Base-by-base conservation (phyloP, 2,113 vertebrate species). In the Siniperca chuatsi region DNA sequence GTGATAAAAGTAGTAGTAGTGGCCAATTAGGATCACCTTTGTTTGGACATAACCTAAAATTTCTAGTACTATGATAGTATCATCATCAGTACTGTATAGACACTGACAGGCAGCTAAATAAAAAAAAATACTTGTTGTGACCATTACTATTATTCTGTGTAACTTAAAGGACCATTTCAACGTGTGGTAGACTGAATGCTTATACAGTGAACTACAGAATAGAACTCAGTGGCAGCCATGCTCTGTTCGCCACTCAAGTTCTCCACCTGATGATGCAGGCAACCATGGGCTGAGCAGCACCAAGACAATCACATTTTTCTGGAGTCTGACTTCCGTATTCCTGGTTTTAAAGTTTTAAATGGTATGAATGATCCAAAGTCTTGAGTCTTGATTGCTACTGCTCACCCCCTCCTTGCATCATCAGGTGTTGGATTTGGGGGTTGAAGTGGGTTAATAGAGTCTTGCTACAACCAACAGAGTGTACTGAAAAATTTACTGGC, bases 381-480 rank as follows among this genome's bases (percentile, higher is more conserved):
- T 40, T 4, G 15, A 13, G 48, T 15, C 42, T 29, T 7, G 61
- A 54, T 55, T 66, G 61, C 61, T 42, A 3, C 61, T 29, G 5
- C 5, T 55, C 23, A 66, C 44, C 33, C 61, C 52, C 25, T 33
- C 40, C 76, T 78, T 68, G 75, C 75, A 78, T 57, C 75, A 68
- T 23, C 37, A 78, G 35, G 48, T 57, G 35, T 44, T 67, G 16
- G 52, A 40, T 62, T 25, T 65, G 60, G 23, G 16, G 16, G 21
- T 57, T 57, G 12, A 16, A n/a, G 40, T 48, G 15, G 35, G 23
- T 78, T 54, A 54, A 64, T 6, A 64, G 25, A 76, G 60, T 40
- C 40, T 23, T 21, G 25, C 33, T 37, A 3, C 1, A 1, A 52
- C 16, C 8, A 42, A 54, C 13, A 54, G 60, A 52, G 46, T 52